Base-by-base conservation (phyloP, 1,140 invertebrate species). In the Propsilocerus akamusi region DNA sequence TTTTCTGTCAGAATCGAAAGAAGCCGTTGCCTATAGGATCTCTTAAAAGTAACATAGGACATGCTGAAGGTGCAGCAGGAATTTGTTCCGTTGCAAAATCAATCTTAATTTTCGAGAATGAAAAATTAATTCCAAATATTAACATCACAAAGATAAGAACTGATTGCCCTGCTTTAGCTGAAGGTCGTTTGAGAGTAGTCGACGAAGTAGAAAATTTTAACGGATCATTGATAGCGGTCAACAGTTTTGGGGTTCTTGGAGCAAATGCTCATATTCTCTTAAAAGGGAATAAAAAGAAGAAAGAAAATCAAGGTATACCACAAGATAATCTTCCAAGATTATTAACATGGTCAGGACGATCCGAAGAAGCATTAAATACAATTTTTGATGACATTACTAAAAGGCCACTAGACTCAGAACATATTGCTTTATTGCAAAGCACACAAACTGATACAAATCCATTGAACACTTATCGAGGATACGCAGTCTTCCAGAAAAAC, bases 11-110 rank as follows among this genome's bases (percentile, higher is more conserved):
- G 4, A 75, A 75, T 5, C 68, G 81, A 22, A 69, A 57, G 0
- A 68, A 65, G 1, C 86, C 91, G 0, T 68, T 97, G 0, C 64
- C 75, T 24, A 82, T 97, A 54, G 92, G 93, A 4, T 89, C 91
- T 0, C 73, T 93, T 1, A 97, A 97, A 62, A 91, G 90, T 0
- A 96, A 95, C 64, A 73, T 95, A 59, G 94, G 94, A 0, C 94
- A 97, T 63, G 76, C n/a, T n/a, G n/a, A n/a, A n/a, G n/a, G n/a
- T n/a, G n/a, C n/a, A n/a, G n/a, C n/a, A n/a, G n/a, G n/a, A n/a
- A n/a, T n/a, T n/a, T n/a, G n/a, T n/a, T n/a, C n/a, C n/a, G n/a
- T n/a, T n/a, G n/a, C n/a, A n/a, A n/a, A n/a, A n/a, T n/a, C n/a
- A n/a, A n/a, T n/a, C n/a, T n/a, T n/a, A n/a, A n/a, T n/a, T n/a